Base-by-base conservation (phyloP, 2,797 vertebrate genomes). In the Gallinago solitaria region DNA sequence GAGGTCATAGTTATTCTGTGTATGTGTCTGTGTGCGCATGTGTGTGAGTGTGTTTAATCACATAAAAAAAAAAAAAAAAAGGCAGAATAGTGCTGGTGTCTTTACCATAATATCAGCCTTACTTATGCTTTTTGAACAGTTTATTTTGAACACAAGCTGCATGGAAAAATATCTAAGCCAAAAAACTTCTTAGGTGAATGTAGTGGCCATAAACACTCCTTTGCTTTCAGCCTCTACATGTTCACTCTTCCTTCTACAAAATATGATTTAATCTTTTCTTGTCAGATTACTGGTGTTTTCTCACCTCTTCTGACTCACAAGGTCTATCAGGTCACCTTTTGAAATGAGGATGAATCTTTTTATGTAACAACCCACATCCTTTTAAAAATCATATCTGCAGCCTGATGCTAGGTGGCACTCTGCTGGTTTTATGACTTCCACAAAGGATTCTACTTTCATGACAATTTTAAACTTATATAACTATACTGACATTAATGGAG, bases 1-100 rank as follows among this genome's bases (percentile, higher is more conserved):
- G 57, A 89, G 32, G 9, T 64, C 64, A 59, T 11, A 63, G 10
- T 59, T 16, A 6, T 47, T 78, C 14, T 63, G 1, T 50, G 2
- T 48, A 3, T 12, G 7, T 37, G 14, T 27, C 7, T 30, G 9
- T 6, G 15, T 0, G 1, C 0, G 5, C 16, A 5, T 17, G 6
- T 12, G 6, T 54, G 10, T 8, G 2, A 3, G 0, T 65, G 8
- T 56, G 24, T 41, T 87, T 57, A 57, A 75, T 5, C 32, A 43
- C 20, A 61, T 78, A 4, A 45, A 65, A 30, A 90, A 81, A 70
- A 20, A n/a, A 5, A 5, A 10, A 51, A 39, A 53, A n/a, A 23
- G 3, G 3, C 28, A 12, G 3, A 28, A 8, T 59, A 30, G 11
- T 57, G 12, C 19, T 50, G 32, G 3, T 54, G 13, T 75, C 4